A percentile compares a stretch with the other conserved stretches of the same genome.
Evolutionary conservation across 2,797 vertebrate species (phyloP).

Genomic region (Hemibagrus guttatus): DNA sequence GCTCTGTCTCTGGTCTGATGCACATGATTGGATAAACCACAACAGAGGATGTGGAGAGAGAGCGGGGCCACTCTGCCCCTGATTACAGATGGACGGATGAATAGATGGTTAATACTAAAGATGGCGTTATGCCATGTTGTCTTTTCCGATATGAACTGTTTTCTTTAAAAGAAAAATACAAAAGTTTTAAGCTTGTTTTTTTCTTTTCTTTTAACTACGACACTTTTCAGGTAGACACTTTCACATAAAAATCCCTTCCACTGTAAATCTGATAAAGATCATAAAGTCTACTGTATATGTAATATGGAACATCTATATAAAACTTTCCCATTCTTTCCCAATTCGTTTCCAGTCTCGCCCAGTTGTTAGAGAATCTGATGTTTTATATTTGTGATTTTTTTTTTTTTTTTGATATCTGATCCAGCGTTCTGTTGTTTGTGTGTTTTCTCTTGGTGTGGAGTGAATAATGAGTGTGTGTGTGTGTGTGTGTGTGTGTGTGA

Average conservation of each 20-base stretch:
- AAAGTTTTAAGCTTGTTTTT: too few species aligned
- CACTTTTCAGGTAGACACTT: neutral
- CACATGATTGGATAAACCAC: slow-evolving; percentile 10
- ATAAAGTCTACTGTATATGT: neutral
- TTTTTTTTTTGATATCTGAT: neutral
- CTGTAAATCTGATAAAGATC: neutral
- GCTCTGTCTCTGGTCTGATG: slow-evolving; percentile 7
- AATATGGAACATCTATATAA: neutral
- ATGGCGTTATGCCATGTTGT: too few species aligned
- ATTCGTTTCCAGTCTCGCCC: too few species aligned
- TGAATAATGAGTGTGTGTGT: too few species aligned
- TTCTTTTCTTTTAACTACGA: too few species aligned
- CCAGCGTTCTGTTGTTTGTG: neutral
- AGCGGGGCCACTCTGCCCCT: neutral
- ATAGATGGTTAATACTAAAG: neutral
- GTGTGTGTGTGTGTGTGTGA: too few species aligned
- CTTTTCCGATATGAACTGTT: neutral
- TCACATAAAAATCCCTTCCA: neutral
- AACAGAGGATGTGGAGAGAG: slow-evolving; percentile 1
- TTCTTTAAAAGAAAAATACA: neutral
- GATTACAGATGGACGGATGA: neutral
- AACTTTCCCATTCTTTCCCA: neutral
- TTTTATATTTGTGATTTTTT: neutral
- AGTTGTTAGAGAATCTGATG: neutral
- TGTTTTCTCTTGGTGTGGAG: neutral